Percentiles rank a stretch among this genome's conserved stretches.
phyloP scores from a whole-genome alignment of 2,888 invertebrate species.

The Hyles lineata region DNA sequence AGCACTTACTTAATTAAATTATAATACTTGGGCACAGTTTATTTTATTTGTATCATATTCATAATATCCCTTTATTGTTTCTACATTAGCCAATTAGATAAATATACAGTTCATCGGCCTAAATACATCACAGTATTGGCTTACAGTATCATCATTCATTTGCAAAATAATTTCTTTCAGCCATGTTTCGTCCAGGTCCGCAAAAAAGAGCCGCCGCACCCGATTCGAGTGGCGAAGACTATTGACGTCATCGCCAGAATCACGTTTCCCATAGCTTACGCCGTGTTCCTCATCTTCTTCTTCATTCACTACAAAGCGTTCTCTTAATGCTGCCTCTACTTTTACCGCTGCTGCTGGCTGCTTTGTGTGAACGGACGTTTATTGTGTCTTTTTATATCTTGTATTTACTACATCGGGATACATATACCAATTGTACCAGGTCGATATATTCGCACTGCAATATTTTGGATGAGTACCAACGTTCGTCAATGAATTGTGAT shows the following conservation, averaged over 20 bases:
- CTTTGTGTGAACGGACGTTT: slow-evolving; percentile 65
- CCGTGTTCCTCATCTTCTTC: slow-evolving; percentile 97
- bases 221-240: slow-evolving; percentile 96
- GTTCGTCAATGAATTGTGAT: slow-evolving; percentile 68
- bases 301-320: slow-evolving; percentile 97
- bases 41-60: neutral
- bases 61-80: neutral
- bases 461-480: slow-evolving; percentile 47
- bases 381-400: slow-evolving; percentile 60
- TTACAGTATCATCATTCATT: slow-evolving; percentile 73
- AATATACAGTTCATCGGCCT: neutral
- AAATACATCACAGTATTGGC: slow-evolving; percentile 54
- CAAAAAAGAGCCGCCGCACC: slow-evolving; percentile 96
- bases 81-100: neutral
- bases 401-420: slow-evolving; percentile 61
- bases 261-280: slow-evolving; percentile 96
- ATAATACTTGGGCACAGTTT: slow-evolving; percentile 6
- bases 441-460: slow-evolving; percentile 53
- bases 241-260: slow-evolving; percentile 97
- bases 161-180: slow-evolving; percentile 84
- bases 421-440: slow-evolving; percentile 43
- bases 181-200: slow-evolving; percentile 94
- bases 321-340: slow-evolving; percentile 83
- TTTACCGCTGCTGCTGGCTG: slow-evolving; percentile 57
- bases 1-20: neutral